Percentiles rank a stretch among this genome's conserved stretches.
phyloP scores from a whole-genome alignment of 2,113 vertebrate species.

The Bos indicus region DNA sequence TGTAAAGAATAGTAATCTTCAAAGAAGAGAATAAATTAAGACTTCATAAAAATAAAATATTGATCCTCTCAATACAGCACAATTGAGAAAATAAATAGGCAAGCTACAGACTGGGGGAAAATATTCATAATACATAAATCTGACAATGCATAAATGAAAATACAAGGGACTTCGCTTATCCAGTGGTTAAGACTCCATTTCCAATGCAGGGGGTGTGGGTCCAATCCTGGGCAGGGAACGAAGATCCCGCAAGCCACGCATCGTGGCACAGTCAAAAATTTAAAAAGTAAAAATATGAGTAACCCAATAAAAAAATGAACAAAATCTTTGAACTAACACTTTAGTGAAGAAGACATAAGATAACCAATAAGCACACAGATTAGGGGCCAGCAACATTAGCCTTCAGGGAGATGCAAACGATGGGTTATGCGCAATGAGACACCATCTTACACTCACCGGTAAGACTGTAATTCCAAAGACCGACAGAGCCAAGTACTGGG shows the following conservation, averaged over 20 bases:
- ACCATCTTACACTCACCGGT: neutral
- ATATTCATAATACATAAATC: neutral
- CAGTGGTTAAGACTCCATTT: neutral
- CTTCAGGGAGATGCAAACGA: neutral
- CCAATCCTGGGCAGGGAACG: neutral
- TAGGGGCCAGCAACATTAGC: rapidly evolving
- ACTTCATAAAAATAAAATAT: neutral
- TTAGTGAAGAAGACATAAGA: neutral
- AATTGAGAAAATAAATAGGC: neutral
- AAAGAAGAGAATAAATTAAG: neutral
- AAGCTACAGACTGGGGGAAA: neutral
- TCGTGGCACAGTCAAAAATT: neutral
- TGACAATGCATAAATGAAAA: neutral
- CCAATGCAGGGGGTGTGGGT: neutral
- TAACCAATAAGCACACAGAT: neutral
- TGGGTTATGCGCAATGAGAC: rapidly evolving
- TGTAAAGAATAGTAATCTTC: neutral
- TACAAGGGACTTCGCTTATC: neutral
- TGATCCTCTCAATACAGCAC: neutral
- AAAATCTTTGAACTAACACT: neutral
- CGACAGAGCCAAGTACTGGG: rapidly evolving
- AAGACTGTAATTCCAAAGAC: neutral
- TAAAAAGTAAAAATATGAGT: neutral
- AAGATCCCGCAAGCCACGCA: neutral
- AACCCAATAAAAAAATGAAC: neutral